Conservation (phyloP, 2,797 vertebrate species). For the Alfaro cultratus region DNA sequence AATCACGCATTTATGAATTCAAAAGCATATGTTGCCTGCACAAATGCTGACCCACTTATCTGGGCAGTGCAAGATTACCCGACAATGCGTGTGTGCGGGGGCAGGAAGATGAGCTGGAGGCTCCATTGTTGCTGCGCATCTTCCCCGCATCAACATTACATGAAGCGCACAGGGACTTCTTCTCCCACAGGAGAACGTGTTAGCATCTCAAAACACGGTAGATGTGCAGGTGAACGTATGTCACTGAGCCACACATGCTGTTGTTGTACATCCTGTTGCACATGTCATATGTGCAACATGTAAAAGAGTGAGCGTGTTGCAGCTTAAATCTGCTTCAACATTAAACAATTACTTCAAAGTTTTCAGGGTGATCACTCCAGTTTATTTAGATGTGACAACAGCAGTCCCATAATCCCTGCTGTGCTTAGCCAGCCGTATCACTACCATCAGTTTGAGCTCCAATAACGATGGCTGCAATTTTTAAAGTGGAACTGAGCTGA, state of each 20-base stretch:
- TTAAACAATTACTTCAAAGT: slow-evolving; percentile 33
- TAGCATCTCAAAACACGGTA: neutral
- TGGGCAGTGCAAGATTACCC: slow-evolving; percentile 70
- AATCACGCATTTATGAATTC: slow-evolving; percentile 25
- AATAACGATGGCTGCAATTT: neutral
- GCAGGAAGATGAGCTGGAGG: slow-evolving; percentile 47
- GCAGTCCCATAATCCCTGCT: slow-evolving; percentile 34
- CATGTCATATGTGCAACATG: neutral
- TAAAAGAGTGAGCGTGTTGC: neutral
- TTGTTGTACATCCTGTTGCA: neutral
- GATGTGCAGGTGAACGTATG: slow-evolving; percentile 21
- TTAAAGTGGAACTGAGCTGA: neutral
- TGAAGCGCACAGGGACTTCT: slow-evolving; percentile 12
- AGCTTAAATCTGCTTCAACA: slow-evolving; percentile 15
- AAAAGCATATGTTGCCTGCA: slow-evolving; percentile 38
- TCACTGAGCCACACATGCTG: slow-evolving; percentile 9
- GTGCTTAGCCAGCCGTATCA: slow-evolving; percentile 51
- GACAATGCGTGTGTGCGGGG: slow-evolving; percentile 62
- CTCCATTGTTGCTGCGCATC: slow-evolving; percentile 74
- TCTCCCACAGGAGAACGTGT: slow-evolving; percentile 7
- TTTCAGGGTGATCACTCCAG: slow-evolving; percentile 24
- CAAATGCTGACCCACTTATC: slow-evolving; percentile 81
- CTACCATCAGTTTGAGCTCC: neutral
- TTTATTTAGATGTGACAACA: slow-evolving; percentile 48
- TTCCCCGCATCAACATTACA: slow-evolving; percentile 50